Evolutionary conservation across 1,140 invertebrate genomes (phyloP), one percentile per base, ranked within the genome.

Genomic region (Zaprionus ghesquierei): DNA sequence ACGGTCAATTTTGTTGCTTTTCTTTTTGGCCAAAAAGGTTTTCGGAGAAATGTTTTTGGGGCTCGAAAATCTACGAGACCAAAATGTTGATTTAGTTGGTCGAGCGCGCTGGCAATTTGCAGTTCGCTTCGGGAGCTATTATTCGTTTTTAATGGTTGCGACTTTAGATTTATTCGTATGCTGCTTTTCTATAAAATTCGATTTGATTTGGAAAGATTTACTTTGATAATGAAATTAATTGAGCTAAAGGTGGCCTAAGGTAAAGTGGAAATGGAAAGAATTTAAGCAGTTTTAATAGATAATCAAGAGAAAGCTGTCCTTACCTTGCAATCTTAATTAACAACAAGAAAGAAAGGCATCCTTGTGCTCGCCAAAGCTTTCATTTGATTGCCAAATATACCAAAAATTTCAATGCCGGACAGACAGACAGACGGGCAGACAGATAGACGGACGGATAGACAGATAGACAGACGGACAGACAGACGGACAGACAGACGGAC

Each of bases 1-100:
- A 53, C 50, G 61, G 68, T 60, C 54, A 50, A 54, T 68, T 68
- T 73, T 49, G n/a, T 9, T 18, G 41, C 41, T 10, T 22, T n/a
- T 20, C 41, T 20, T 18, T 46, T 54, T 54, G n/a, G 9, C 23
- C 31, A 25, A 60, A 60, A 50, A 29, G 33, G n/a, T 41, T 69
- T 62, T 46, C 49, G 10, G 9, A 38, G 25, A 23, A 55, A 29
- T 38, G 6, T 50, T 5, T 20, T 20, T n/a, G n/a, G n/a, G 2
- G 2, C 13, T 8, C 35, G 1, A 13, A 54, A 64, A 59, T 72
- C 33, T 51, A 44, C 65, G 54, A 33, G 18, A 10, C 6, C 56
- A 12, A 15, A 54, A 44, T 53, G 27, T 41, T 54, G 49, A 35
- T 60, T 68, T 54, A 46, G 22, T 12, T 38, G 15, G 8, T 33